Base-by-base conservation (phyloP, 2,113 vertebrate species). In the Coracopsis vasa region DNA sequence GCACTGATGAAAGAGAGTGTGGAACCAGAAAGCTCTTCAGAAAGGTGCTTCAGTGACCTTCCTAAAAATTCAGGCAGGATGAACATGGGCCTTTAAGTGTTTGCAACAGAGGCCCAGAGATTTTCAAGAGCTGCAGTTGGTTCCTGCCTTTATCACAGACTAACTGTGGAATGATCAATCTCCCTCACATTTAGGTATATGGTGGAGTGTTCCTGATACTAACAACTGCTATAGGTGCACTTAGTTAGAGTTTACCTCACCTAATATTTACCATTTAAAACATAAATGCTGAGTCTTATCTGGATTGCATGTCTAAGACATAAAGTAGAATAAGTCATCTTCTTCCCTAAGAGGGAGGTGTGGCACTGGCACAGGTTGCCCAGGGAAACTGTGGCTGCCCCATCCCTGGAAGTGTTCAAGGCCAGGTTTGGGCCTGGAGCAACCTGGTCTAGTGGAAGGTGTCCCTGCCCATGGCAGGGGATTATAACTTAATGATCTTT, bases 271-370 rank as follows among this genome's bases (percentile, higher is more conserved):
- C 35, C 6, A n/a, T 18, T 31, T 42, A 39, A 47, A 78, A 41
- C 19, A 10, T 11, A 13, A 62, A 25, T 0, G 0, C 20, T 42
- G 6, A 35, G 4, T 60, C 0, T 0, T 28, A 24, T 39, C 24
- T 60, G 64, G 12, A 7, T 3, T 35, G 14, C 12, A 21, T 16
- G 8, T 31, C 6, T 23, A 25, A 67, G 25, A 35, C 7, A 16
- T 8, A 23, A 37, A 41, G 21, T 6, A 50, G 50, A 66, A 28
- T 1, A 66, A 80, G 1, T 7, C 8, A 23, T 58, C 56, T 58
- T 35, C 56, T 58, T 58, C 33, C 33, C 13, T 58, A 16, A 10
- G 33, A 35, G 1, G 13, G 56, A 35, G 21, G 21, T 58, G 33
- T 14, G 9, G 13, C 33, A 14, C 54, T 58, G 20, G 33, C 33